These are phyloP conservation scores for Dinoponera quadriceps DNA, from an alignment of 1,140 invertebrate genomes.

Conservation along the genomic window DNA sequence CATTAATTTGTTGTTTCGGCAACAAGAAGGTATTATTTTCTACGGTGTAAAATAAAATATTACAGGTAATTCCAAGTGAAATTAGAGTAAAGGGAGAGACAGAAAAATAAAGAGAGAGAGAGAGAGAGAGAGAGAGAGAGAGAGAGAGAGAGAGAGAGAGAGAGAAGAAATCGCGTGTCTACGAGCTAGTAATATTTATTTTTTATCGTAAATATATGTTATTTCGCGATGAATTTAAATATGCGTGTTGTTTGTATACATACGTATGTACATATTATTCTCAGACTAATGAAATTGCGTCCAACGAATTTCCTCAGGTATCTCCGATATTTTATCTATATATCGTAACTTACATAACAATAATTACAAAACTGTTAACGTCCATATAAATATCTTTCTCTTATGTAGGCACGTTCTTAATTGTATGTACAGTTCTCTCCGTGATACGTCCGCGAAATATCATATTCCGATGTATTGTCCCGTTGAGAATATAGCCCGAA, in stretches of 20 bases:
- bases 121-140: neutral
- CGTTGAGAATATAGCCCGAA: conserved; percentile 31
- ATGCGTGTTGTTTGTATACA: conserved; percentile 34
- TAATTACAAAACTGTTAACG: conserved; percentile 76
- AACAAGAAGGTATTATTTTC: neutral
- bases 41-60: neutral
- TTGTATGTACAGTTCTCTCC: conserved; percentile 61
- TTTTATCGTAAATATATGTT: conserved; percentile 60
- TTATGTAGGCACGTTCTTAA: conserved; percentile 75
- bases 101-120: neutral
- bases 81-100: neutral
- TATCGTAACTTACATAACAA: conserved; percentile 47
- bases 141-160: neutral
- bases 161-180: neutral
- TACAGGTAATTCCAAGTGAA: neutral
- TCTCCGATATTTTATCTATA: conserved; percentile 57
- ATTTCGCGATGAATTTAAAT: conserved; percentile 57
- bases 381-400: conserved; percentile 75
- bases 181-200: conserved; percentile 62
- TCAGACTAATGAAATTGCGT: conserved; percentile 52
- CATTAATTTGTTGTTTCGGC: neutral
- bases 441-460: conserved; percentile 18
- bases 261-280: conserved; percentile 36
- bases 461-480: conserved; percentile 62
- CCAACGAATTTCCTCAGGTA: conserved; percentile 66